phyloP scores from a whole-genome alignment of 2,113 vertebrate genomes.

The Oreochromis aureus region DNA sequence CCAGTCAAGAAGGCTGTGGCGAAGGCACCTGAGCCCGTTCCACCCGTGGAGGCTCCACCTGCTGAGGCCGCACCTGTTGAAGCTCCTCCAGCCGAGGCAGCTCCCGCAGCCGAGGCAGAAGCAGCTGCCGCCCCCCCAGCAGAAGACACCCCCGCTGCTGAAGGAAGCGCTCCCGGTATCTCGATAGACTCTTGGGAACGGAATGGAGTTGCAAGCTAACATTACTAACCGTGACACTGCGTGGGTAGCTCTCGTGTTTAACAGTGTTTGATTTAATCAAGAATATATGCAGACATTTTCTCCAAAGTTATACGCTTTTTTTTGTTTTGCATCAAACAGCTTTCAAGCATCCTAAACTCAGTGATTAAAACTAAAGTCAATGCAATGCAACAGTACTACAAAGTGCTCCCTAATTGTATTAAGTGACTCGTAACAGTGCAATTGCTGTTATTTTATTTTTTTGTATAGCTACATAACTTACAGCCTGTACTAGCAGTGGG shows the following conservation, averaged over 20 bases:
- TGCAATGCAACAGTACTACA: not conserved
- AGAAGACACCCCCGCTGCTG: not conserved
- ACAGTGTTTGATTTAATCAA: not conserved
- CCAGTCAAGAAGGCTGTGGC: slow-evolving; percentile 55
- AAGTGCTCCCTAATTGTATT: not conserved
- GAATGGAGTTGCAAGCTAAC: not conserved
- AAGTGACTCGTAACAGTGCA: not conserved
- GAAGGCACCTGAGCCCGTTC: slow-evolving; percentile 35
- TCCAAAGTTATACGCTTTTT: not conserved
- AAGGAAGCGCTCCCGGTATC: slow-evolving; percentile 46
- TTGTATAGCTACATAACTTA: not conserved
- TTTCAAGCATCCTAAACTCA: not conserved
- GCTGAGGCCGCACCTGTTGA: slow-evolving; percentile 14
- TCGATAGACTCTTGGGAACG: not conserved
- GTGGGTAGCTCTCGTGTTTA: not conserved
- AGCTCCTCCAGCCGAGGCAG: not conserved
- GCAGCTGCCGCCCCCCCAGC: not conserved
- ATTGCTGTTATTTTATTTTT: not conserved
- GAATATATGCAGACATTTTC: not conserved
- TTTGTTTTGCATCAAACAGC: not conserved
- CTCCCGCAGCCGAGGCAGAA: not conserved
- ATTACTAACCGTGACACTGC: not conserved
- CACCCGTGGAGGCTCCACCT: slow-evolving; percentile 16
- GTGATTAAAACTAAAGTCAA: not conserved
- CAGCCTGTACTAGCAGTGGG: not conserved